Evolutionary conservation across 2,797 vertebrate genomes (phyloP).

Genomic region (Bovichtus diacanthus): DNA sequence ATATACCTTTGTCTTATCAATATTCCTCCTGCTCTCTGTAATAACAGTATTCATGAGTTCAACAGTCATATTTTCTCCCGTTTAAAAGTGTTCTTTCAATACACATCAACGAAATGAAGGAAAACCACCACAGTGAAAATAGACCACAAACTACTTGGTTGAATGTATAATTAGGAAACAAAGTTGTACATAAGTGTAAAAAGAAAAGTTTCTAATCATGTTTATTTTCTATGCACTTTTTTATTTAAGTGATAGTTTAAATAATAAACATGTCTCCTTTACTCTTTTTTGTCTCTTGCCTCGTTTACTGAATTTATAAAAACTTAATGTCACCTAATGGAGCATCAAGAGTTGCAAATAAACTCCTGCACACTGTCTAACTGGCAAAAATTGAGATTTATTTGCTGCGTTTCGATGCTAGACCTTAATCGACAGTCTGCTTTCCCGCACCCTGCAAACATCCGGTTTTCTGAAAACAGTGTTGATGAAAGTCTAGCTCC

Average conservation of each 20-base stretch:
- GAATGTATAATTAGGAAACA: constrained; percentile 98
- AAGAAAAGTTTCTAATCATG: constrained; percentile 99
- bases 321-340: neutral
- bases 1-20: constrained; percentile 82
- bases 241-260: constrained; percentile 99
- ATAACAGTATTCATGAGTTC: constrained; percentile 76
- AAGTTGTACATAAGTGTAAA: constrained; percentile 99
- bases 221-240: constrained; percentile 99
- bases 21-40: constrained; percentile 79
- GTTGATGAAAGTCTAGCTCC: no score
- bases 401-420: no score
- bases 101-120: constrained; percentile 94
- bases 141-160: constrained; percentile 98
- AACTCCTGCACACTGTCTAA: no score
- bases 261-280: constrained; percentile 99
- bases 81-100: constrained; percentile 91
- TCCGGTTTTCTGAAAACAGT: no score
- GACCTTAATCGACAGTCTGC: no score
- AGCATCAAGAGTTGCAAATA: no score
- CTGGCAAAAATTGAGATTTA: no score
- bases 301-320: constrained; percentile 15
- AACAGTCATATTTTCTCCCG: constrained; percentile 76
- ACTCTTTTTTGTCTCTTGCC: constrained; percentile 75
- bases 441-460: no score
- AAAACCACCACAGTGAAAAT: constrained; percentile 90